A percentile compares a stretch with the other conserved stretches of the same genome.
phyloP scores from a whole-genome alignment of 1,140 invertebrate species.

The Euura lappo region DNA sequence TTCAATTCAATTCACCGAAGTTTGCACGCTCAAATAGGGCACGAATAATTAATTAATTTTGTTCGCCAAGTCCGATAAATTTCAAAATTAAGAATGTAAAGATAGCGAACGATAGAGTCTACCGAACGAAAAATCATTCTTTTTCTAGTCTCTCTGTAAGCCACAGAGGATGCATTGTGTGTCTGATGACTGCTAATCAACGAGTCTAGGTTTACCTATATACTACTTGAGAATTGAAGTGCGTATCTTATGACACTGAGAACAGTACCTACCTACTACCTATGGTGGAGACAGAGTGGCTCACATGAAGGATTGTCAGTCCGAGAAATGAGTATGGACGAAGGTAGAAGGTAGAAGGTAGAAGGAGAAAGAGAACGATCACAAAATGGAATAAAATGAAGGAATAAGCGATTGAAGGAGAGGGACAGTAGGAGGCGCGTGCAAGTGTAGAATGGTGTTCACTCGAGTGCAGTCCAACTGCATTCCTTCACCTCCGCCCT shows the following conservation, averaged over 20 bases:
- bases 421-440: neutral
- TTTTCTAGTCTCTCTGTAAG: neutral
- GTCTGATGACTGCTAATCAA: neutral
- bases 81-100: too few relatives aligned
- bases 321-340: too few relatives aligned
- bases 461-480: neutral
- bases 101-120: too few relatives aligned
- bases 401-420: neutral
- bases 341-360: neutral
- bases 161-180: neutral
- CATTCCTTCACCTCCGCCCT: constrained; percentile 7
- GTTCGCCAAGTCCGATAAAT: too few relatives aligned
- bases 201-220: neutral
- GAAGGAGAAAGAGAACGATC: neutral
- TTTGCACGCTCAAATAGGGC: too few relatives aligned
- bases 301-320: too few relatives aligned
- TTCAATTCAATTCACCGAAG: too few relatives aligned
- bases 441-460: constrained; percentile 6
- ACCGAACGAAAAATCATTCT: too few relatives aligned
- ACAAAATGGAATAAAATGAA: neutral
- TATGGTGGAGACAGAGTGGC: neutral
- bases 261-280: neutral
- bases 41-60: too few relatives aligned
- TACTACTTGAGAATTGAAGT: neutral
- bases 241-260: too few relatives aligned